phyloP scores from a whole-genome alignment of 30 jellyfish, hydroid and myxozoan genomes.

The Aurelia sp. region DNA sequence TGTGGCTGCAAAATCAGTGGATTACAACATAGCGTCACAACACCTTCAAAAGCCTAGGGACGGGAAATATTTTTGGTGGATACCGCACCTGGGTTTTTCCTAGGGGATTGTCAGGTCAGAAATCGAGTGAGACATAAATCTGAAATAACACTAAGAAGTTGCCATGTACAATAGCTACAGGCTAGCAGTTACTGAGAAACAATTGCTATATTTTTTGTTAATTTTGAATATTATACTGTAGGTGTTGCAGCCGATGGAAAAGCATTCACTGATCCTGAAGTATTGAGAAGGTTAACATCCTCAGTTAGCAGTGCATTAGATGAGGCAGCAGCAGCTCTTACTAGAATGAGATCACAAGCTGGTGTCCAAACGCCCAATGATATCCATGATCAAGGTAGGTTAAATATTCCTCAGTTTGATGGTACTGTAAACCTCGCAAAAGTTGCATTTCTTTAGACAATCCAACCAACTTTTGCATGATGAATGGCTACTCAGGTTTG shows the following conservation, averaged over 20 bases:
- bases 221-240: not conserved
- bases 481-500: not conserved
- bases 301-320: slow-evolving; percentile 99
- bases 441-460: slow-evolving; percentile 1
- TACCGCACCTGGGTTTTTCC: too few species aligned
- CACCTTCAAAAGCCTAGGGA: too few species aligned
- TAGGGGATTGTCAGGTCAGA: too few species aligned
- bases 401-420: not conserved
- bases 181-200: too few species aligned
- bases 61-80: too few species aligned
- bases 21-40: too few species aligned
- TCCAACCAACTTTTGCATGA: not conserved
- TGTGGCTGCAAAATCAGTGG: too few species aligned
- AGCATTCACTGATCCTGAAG: slow-evolving; percentile 99
- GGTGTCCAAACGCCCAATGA: slow-evolving; percentile 85
- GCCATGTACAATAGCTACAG: too few species aligned
- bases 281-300: slow-evolving; percentile 88
- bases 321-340: slow-evolving; percentile 99
- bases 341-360: slow-evolving; percentile 97
- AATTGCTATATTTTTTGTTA: too few species aligned
- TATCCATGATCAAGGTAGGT: slow-evolving; percentile 92
- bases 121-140: too few species aligned
- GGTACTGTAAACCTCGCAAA: not conserved
- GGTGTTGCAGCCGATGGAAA: slow-evolving; percentile 99
- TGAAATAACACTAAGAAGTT: too few species aligned